Conservation (phyloP, 2,888 invertebrate species). For the Drosophila mayaguana region DNA sequence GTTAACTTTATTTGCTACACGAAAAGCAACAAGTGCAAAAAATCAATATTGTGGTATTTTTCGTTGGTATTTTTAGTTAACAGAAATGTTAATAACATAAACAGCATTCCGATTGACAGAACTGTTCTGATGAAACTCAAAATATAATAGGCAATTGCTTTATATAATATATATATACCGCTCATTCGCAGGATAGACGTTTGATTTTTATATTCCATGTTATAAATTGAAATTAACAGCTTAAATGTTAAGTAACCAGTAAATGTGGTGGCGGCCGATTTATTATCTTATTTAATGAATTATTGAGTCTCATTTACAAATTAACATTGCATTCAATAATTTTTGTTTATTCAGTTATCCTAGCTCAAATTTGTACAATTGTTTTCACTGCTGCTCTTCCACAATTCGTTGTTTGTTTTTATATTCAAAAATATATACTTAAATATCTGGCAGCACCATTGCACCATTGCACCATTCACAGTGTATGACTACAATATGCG, state of each 20-base stretch:
- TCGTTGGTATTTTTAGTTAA: conserved; percentile 21
- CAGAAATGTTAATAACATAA: conserved; percentile 10
- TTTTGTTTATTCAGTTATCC: too few species aligned
- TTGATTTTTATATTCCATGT: background rate
- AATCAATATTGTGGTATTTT: conserved; percentile 50
- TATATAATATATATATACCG: background rate
- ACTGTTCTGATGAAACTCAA: background rate
- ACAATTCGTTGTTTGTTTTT: background rate
- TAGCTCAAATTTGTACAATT: background rate
- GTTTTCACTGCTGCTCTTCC: too few species aligned
- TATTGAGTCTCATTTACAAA: background rate
- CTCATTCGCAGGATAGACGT: background rate
- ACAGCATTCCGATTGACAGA: conserved; percentile 1
- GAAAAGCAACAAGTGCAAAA: conserved; percentile 52
- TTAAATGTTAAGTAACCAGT: background rate
- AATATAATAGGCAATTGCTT: background rate
- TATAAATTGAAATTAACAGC: conserved; percentile 7
- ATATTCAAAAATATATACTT: too few species aligned
- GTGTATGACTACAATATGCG: conserved; percentile 29
- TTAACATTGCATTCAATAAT: background rate
- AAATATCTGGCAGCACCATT: conserved; percentile 40
- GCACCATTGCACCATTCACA: conserved; percentile 41
- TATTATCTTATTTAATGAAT: background rate
- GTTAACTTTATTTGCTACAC: conserved; percentile 6
- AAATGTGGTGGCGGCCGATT: conserved; percentile 9